phyloP scores from a whole-genome alignment of 2,888 invertebrate genomes.

The Eretmocerus hayati region DNA sequence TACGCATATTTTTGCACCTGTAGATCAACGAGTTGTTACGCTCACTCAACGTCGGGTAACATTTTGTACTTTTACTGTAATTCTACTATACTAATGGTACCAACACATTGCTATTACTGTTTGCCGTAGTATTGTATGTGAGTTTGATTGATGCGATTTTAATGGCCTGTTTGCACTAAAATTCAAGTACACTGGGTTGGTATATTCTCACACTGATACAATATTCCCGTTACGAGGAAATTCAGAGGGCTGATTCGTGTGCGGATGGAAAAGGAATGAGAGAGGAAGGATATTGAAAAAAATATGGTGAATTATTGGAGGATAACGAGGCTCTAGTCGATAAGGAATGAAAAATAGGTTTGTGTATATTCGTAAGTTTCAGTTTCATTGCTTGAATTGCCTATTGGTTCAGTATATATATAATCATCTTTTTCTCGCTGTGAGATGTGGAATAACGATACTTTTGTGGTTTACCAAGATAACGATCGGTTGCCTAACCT shows the following conservation, averaged over 20 bases:
- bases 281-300: not conserved
- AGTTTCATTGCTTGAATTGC: too few relatives aligned
- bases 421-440: not conserved
- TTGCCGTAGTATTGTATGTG: too few relatives aligned
- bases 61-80: too few relatives aligned
- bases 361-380: too few relatives aligned
- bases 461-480: not conserved
- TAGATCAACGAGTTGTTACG: too few relatives aligned
- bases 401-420: too few relatives aligned
- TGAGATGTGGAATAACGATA: constrained; percentile 1
- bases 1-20: too few relatives aligned
- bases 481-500: not conserved
- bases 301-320: constrained; percentile 1
- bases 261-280: constrained; percentile 3
- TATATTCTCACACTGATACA: too few relatives aligned
- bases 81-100: too few relatives aligned
- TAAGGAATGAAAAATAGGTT: constrained; percentile 7
- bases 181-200: too few relatives aligned
- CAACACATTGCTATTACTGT: too few relatives aligned
- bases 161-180: constrained; percentile 29
- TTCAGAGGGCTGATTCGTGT: not conserved
- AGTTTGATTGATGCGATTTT: constrained; percentile 34
- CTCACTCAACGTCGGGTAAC: too few relatives aligned
- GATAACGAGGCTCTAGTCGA: not conserved
- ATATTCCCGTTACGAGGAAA: constrained; percentile 2